Base-by-base conservation (phyloP, 2,113 vertebrate species). In the Picathartes gymnocephalus region DNA sequence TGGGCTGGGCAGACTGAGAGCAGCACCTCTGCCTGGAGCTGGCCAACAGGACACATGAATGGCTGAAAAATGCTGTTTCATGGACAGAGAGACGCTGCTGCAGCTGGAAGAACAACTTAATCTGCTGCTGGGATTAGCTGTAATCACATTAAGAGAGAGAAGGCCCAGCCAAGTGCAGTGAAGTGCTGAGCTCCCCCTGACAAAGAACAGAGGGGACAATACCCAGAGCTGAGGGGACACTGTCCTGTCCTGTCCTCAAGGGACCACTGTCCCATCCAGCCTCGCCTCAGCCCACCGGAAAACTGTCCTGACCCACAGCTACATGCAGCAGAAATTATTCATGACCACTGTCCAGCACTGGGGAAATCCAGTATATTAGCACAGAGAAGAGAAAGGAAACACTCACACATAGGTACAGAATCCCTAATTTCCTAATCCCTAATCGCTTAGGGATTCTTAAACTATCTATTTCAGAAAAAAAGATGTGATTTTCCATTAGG, bases 31-130 rank as follows among this genome's bases (percentile, higher is more conserved):
- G 9, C 57, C 48, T 17, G 53, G 40, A 65, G 68, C n/a, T 7
- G n/a, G 35, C n/a, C 24, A 6, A 17, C 4, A 37, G 51, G 33
- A 31, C 2, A 45, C 4, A 1, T 0, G 3, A 33, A 13, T 23
- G 42, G n/a, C 18, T 85, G 72, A 31, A n/a, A 58, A 42, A 12
- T 16, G 53, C 3, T 20, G 1, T 62, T 40, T 17, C 25, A 24
- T 0, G 9, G 28, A 37, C 42, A 22, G 10, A 61, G 64, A 70
- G 54, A 39, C 2, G 20, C 64, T 54, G 37, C 48, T 81, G 56
- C 11, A 47, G 51, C 5, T 54, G 61, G 37, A 51, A 60, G 51
- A 39, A 44, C 7, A 24, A 69, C 28, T 28, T 24, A 30, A 27
- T 31, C 31, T 58, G 54, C 17, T 65, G 8, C 23, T 74, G 57